Conservation (phyloP, 2,113 vertebrate genomes). For the Lipophrys pholis region DNA sequence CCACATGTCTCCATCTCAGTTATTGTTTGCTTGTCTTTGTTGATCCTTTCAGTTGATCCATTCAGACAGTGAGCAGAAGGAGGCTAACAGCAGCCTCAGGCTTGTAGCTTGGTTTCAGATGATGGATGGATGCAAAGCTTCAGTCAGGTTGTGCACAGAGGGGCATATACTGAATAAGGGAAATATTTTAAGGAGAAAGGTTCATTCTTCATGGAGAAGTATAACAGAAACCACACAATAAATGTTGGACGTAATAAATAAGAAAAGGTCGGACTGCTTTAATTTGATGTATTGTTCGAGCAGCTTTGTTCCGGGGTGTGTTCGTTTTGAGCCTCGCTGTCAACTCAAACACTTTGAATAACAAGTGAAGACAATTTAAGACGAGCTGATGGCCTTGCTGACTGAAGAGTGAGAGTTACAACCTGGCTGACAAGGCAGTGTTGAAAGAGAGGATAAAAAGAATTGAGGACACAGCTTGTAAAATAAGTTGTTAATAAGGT, state of each 20-base stretch:
- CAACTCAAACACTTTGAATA: background rate
- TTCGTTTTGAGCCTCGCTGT: slow-evolving; percentile 1
- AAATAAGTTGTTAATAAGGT: slow-evolving; percentile 26
- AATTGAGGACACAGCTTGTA: slow-evolving; percentile 37
- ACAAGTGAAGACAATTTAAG: background rate
- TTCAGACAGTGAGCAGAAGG: slow-evolving; percentile 63
- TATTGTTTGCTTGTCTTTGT: slow-evolving; percentile 28
- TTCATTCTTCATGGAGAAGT: background rate
- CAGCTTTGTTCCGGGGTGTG: background rate
- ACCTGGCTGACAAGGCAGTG: slow-evolving; percentile 56
- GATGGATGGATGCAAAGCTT: slow-evolving; percentile 39
- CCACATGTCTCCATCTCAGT: slow-evolving; percentile 7
- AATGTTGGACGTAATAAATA: slow-evolving; percentile 1
- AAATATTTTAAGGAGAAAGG: slow-evolving; percentile 3
- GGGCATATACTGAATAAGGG: slow-evolving; percentile 17
- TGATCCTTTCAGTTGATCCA: slow-evolving; percentile 48
- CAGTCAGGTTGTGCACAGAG: background rate
- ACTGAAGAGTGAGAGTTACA: slow-evolving; percentile 20
- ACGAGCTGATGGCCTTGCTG: slow-evolving; percentile 21
- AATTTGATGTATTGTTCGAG: background rate
- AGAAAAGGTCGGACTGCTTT: background rate
- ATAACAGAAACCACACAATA: background rate
- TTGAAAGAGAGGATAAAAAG: slow-evolving; percentile 37
- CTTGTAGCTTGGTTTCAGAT: slow-evolving; percentile 24
- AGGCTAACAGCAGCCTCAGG: slow-evolving; percentile 64